Base-by-base conservation (phyloP, 2,113 vertebrate genomes). In the Parotia lawesii region DNA sequence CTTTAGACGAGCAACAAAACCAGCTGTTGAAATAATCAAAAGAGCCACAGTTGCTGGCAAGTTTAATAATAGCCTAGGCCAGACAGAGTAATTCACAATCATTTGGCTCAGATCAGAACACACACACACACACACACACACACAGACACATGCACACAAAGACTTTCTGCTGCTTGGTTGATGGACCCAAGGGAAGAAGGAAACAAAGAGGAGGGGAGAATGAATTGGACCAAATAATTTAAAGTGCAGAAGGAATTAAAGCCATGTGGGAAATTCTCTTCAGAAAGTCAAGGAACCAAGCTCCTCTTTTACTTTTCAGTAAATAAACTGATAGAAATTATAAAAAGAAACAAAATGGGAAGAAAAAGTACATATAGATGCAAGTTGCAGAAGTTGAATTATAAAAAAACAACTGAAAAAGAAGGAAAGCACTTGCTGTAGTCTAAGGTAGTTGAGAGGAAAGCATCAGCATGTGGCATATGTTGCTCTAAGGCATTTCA, bases 11-110 rank as follows among this genome's bases (percentile, higher is more conserved):
- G 56, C 64, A 86, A 83, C 82, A 86, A 95, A 96, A 70, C 27
- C 94, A 96, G 82, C 92, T 96, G 95, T 80, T 85, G 79, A 85
- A 95, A 92, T 88, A 95, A 95, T 92, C 29, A 58, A 73, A 93
- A 92, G 72, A 90, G 54, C 60, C 50, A 58, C 75, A 71, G 72
- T 90, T 93, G 60, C 85, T 93, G 82, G 71, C 75, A 86, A 51
- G 60, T 86, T 67, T 86, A 95, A 93, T 94, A 92, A 96, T 88
- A 96, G 75, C 24, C 69, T 51, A 92, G 90, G 35, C 90, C 85
- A 95, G 94, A 92, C 78, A 83, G 80, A 92, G 56, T 77, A 92
- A 92, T 94, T 92, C 12, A 14, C 0, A 1, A 86, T 94, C 84
- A 86, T 94, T 93, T 95, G 90, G 60, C 88, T 94, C 64, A 60